A percentile compares a stretch with the other conserved stretches of the same genome.
Conservation (phyloP, 1,140 invertebrate species). For the Hyles euphorbiae region DNA sequence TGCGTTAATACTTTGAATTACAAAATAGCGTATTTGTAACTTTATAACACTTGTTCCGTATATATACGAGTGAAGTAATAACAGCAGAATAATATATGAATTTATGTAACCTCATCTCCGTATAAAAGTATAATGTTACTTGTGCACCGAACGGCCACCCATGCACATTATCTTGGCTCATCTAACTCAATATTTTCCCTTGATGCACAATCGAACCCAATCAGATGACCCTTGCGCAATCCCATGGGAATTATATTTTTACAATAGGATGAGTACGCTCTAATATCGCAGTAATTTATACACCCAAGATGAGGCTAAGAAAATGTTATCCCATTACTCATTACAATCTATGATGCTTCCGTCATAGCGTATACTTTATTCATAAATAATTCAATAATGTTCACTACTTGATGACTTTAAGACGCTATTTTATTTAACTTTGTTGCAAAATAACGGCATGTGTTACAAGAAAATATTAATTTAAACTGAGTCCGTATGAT, state of each 20-base stretch:
- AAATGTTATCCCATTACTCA: too few species aligned
- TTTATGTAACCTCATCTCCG: neutral
- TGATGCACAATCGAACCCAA: conserved; percentile 52
- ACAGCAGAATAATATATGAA: conserved; percentile 8
- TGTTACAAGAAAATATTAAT: conserved; percentile 18
- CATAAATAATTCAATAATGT: too few species aligned
- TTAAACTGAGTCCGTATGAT: conserved; percentile 20
- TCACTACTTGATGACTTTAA: too few species aligned
- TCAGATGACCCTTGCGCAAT: conserved; percentile 39
- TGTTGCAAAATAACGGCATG: neutral
- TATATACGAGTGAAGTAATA: conserved; percentile 6
- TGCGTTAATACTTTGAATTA: too few species aligned
- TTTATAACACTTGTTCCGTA: too few species aligned
- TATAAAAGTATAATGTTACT: conserved; percentile 15
- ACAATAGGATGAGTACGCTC: conserved; percentile 11
- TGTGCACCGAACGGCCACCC: conserved; percentile 14
- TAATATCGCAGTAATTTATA: too few species aligned
- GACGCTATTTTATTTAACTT: too few species aligned
- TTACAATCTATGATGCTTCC: too few species aligned
- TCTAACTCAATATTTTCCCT: conserved; percentile 62
- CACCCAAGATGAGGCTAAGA: too few species aligned
- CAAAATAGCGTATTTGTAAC: too few species aligned
- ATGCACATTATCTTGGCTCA: conserved; percentile 46
- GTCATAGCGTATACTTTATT: too few species aligned
- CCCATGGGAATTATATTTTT: conserved; percentile 27